Conservation (phyloP, 1,140 invertebrate species). For the Sycobia sp. region DNA sequence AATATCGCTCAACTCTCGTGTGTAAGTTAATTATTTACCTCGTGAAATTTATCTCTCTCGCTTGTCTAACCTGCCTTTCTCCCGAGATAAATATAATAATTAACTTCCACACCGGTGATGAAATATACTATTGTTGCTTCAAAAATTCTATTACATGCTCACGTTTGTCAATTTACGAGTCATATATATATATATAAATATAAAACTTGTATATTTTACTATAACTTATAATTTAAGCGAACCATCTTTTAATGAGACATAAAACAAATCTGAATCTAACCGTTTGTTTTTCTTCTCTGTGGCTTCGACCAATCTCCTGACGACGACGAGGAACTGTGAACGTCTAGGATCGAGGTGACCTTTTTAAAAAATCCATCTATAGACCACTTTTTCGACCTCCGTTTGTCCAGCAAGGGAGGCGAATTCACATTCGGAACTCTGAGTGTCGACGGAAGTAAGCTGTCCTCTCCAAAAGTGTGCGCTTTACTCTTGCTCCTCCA, state of each 20-base stretch:
- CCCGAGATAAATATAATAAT: no score
- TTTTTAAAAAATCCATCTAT: conserved; percentile 75
- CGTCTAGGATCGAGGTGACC: conserved; percentile 65
- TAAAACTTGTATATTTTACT: not conserved
- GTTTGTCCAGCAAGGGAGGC: conserved; percentile 35
- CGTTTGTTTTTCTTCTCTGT: conserved; percentile 20
- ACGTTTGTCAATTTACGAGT: no score
- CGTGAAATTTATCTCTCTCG: no score
- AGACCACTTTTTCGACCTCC: conserved; percentile 73
- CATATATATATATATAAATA: no score
- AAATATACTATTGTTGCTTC: no score
- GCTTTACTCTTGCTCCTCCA: conserved; percentile 36
- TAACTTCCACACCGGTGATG: no score
- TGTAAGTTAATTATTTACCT: no score
- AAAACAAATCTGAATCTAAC: no score
- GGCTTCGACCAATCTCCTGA: conserved; percentile 37
- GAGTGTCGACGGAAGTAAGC: conserved; percentile 31
- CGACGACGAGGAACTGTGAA: conserved; percentile 58
- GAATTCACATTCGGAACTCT: conserved; percentile 3
- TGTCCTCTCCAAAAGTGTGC: conserved; percentile 19
- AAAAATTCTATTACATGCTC: no score
- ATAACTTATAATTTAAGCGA: not conserved
- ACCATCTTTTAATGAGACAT: no score
- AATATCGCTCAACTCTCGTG: no score
- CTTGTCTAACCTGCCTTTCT: no score